These are phyloP conservation scores for Tenthredo notha DNA, from an alignment of 2,888 invertebrate genomes.

Conservation along the genomic window DNA sequence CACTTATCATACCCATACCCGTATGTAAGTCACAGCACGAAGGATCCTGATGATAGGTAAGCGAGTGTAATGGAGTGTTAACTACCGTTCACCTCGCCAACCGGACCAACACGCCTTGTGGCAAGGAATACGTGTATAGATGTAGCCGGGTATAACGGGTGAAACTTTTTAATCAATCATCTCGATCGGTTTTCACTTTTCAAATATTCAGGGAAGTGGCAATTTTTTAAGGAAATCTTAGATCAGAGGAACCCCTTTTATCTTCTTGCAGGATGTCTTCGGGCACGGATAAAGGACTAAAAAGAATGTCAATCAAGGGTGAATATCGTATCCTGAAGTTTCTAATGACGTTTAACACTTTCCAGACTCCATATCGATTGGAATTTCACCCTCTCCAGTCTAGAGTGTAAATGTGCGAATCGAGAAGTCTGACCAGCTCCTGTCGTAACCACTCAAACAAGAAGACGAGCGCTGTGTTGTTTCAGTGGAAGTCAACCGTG, in stretches of 20 bases:
- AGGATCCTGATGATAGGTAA: slow-evolving; percentile 73
- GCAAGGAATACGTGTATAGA: slow-evolving; percentile 25
- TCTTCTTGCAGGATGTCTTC: too few relatives aligned
- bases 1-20: slow-evolving; percentile 15
- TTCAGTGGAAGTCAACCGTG: slow-evolving; percentile 5
- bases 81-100: slow-evolving; percentile 74
- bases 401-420: neutral
- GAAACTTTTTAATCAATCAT: neutral
- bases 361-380: neutral
- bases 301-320: neutral
- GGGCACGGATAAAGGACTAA: too few relatives aligned
- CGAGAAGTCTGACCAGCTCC: slow-evolving; percentile 14
- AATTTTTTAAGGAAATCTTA: neutral
- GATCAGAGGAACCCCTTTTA: neutral
- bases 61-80: slow-evolving; percentile 76
- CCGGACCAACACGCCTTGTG: slow-evolving; percentile 52
- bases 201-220: neutral
- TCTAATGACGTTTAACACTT: neutral
- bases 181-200: neutral
- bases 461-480: neutral
- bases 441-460: neutral
- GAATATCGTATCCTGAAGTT: neutral
- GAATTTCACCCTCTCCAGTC: neutral
- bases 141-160: slow-evolving; percentile 31
- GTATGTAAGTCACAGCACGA: slow-evolving; percentile 38